Base-by-base conservation (phyloP, 2,113 vertebrate genomes). In the Microcebus murinus region DNA sequence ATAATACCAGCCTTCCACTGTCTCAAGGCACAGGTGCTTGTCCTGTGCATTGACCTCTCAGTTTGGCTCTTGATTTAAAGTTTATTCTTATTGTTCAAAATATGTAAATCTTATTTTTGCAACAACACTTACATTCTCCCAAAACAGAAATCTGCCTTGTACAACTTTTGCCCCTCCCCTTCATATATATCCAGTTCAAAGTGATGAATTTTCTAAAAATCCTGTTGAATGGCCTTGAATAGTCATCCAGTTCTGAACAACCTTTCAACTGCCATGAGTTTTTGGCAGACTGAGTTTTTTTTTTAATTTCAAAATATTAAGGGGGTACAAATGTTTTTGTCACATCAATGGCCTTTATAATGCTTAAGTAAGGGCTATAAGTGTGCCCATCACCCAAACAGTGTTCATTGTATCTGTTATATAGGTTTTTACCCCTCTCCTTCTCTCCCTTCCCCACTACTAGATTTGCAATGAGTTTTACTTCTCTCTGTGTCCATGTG, bases 21-120 rank as follows among this genome's bases (percentile, higher is more conserved):
- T 74, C 21, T 65, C 31, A 85, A 18, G 34, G 13, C n/a, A 42
- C 12, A 85, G 6, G 31, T 39, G 52, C 7, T 10, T 90, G n/a
- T 71, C 3, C 21, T 8, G 11, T 34, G 52, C 81, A 27, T 73
- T 23, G 31, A 61, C 36, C 63, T 79, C 36, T 61, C 39, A 88
- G 0, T 85, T 61, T 96, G 73, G 50, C 45, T 94, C 29, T 42
- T 77, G 74, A 92, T 34, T 87, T 94, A 76, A 81, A 76, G 48
- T 61, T 76, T 90, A 73, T 55, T 87, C 11, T 55, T 87, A 83
- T 10, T 84, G 27, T 79, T 96, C 39, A 84, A 92, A 81, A 86
- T 85, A 25, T 23, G 3, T 70, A 45, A 45, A 10, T 55, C 68
- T 86, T 86, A 55, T 27, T 76, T 92, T 81, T 92, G 5, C 34